Base-by-base conservation (phyloP, 2,888 invertebrate genomes). In the Rhagonycha lutea region DNA sequence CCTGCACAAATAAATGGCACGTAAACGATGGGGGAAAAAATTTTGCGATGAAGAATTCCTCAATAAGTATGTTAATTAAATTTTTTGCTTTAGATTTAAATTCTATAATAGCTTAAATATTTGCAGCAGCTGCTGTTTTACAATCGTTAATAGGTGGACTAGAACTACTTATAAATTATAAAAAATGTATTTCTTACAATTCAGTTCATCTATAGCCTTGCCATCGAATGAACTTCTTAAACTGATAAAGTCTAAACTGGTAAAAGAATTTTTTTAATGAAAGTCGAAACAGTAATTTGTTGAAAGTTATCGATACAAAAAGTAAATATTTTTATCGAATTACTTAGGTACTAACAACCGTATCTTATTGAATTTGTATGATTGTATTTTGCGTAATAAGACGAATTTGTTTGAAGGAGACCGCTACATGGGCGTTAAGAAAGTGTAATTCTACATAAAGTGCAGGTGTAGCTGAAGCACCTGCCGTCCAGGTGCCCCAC, bases 401-500 rank as follows among this genome's bases (percentile, higher is more conserved):
- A 68, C 70, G 61, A 68, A 73, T 67, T 61, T 29, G 68, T 70
- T 75, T 75, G 78, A 75, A 75, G 75, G 77, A 75, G 70, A 71
- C 78, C 75, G 75, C 75, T 28, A 73, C 70, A 73, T 61, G 81
- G 81, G 83, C 82, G 83, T 82, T 83, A 83, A 83, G 83, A 83
- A 83, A 83, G 83, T 83, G 83, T 83, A 83, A 82, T 82, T 82
- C 83, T 81, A 81, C 82, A 82, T 83, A 81, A 78, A 78, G 79
- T 79, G 81, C 81, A 81, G 81, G 81, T 81, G 81, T 78, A 76
- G 70, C 69, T 61, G 23, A 28, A 76, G 79, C 81, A 81, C 81
- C 81, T 81, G 81, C 79, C 76, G 76, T 78, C 77, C 81, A 81
- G 81, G 81, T 81, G 81, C 81, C 81, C 81, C 81, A 80, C 81